Base-by-base conservation (phyloP, 2,797 vertebrate genomes). In the Characodon lateralis region DNA sequence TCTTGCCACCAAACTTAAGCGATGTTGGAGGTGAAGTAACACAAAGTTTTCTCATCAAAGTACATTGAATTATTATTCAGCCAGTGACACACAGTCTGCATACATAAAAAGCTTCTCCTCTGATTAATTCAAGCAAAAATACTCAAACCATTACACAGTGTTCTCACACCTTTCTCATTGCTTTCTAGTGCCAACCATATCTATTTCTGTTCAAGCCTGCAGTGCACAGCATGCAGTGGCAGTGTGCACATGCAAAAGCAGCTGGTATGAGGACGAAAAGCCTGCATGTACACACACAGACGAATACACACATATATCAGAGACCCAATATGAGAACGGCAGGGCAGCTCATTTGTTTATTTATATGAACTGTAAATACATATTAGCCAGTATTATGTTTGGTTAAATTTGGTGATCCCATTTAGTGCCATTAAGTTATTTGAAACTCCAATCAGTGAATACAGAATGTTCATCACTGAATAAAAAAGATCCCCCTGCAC, bases 211-310 rank as follows among this genome's bases (percentile, higher is more conserved):
- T 63, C 5, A 9, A 14, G 35, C 59, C 80, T 72, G 79, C 50
- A 39, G 14, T 74, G 77, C 81, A 81, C 85, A 71, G 66, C 35
- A 68, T 73, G 80, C 24, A 5, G 48, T 9, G 43, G 77, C 77
- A 84, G 81, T 39, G 74, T 86, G 83, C 89, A 83, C n/a, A 79
- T 71, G 80, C 79, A 75, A 82, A 83, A 89, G 85, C 85, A 87
- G 87, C 78, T 86, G 83, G 78, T 70, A 46, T 51, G 39, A 53
- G 61, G 41, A 84, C 79, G n/a, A 69, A 56, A 82, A 48, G 41
- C 31, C 16, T 41, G 7, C 68, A 35, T 50, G 13, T 31, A 48
- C 68, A 41, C 66, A 51, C 72, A 59, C 71, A 80, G 50, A 71
- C 22, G 68, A 53, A 75, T 26, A 71, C 55, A 63, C 46, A 28